Base-by-base conservation (phyloP, 2,797 vertebrate species). In the Sciurus vulgaris region DNA sequence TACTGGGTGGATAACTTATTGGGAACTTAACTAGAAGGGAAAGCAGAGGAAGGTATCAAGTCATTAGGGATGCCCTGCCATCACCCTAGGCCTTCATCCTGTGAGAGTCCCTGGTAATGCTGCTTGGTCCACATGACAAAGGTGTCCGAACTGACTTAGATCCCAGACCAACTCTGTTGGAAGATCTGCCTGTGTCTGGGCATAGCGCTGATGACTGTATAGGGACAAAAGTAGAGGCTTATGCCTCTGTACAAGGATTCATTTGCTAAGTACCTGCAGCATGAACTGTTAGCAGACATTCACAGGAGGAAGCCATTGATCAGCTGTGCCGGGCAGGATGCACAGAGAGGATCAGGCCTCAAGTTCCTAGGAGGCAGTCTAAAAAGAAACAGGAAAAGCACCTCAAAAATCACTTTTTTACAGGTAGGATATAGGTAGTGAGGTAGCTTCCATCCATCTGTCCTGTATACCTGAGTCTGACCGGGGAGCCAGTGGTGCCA, bases 11-110 rank as follows among this genome's bases (percentile, higher is more conserved):
- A 59, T 56, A 44, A 69, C 74, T 73, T 28, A 59, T 14, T 30
- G n/a, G 51, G 61, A 63, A 33, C 51, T 33, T 28, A 26, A 72
- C 6, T 22, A 49, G 51, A 69, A 78, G 41, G 47, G 44, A 24
- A 67, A 3, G 20, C 3, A 18, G 44, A 15, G 26, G 20, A 15
- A n/a, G 7, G 28, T 7, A 3, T 12, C 89, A 0, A 2, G 35
- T 28, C 41, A 7, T 38, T 65, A 28, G 61, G 13, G 7, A 30
- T 56, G 1, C 24, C 38, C 22, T 1, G 0, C 44, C 5, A 7
- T 63, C 30, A 15, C 26, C 69, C 35, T 47, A 26, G 18, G 35
- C 12, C 63, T 51, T 10, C 11, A 3, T 61, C 7, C 17, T 49
- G 33, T 49, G n/a, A 26, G 18, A 17, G n/a, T 77, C 81, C 56